These are phyloP conservation scores for Lacerta bilineata DNA, from an alignment of 2,797 vertebrate species.

Conservation along the genomic window DNA sequence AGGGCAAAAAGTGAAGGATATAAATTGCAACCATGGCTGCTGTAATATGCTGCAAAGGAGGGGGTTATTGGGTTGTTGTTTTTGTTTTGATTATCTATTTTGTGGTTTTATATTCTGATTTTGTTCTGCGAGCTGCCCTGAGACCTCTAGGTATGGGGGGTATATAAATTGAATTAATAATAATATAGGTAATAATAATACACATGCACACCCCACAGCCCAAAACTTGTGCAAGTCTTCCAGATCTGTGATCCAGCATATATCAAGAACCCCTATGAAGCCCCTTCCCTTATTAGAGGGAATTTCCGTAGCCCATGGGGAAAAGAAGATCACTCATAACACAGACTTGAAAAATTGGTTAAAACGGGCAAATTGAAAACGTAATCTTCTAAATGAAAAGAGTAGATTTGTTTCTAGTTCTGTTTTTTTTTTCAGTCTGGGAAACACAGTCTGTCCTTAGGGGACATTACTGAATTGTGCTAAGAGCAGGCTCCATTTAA, in stretches of 20 bases:
- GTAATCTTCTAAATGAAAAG: constrained; percentile 40
- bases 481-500: neutral
- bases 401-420: constrained; percentile 19
- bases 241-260: neutral
- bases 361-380: neutral
- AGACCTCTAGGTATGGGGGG: too few species aligned
- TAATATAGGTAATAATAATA: neutral
- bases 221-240: constrained; percentile 18
- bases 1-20: neutral
- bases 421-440: constrained; percentile 27
- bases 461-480: constrained; percentile 45
- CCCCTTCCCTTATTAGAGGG: neutral
- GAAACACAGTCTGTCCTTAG: constrained; percentile 34
- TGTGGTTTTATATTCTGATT: too few species aligned
- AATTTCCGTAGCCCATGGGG: neutral
- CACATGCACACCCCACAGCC: constrained; percentile 26
- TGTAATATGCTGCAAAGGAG: neutral
- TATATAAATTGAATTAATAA: too few species aligned
- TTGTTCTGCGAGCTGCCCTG: too few species aligned
- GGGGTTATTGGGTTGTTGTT: constrained; percentile 14
- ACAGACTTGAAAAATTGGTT: neutral
- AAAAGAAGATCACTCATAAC: neutral
- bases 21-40: neutral
- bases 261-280: neutral
- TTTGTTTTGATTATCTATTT: too few species aligned